Percentiles rank a stretch among this genome's conserved stretches.
These are phyloP conservation scores for Chloebia gouldiae DNA, from an alignment of 2,113 vertebrate genomes.

Conservation along the genomic window DNA sequence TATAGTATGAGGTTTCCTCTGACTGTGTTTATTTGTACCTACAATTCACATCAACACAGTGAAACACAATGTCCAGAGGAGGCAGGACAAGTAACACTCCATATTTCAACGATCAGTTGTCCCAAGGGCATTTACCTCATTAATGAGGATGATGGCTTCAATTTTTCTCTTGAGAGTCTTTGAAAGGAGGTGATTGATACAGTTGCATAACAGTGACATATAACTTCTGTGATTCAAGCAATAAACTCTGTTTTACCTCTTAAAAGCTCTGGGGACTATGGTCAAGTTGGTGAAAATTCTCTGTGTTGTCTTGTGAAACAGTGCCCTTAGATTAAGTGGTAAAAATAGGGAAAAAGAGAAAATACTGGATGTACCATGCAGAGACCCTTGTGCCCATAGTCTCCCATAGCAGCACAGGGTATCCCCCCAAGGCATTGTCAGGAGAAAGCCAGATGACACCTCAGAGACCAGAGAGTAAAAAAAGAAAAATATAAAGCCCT, in stretches of 20 bases:
- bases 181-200: background rate
- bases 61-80: background rate
- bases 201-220: background rate
- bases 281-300: background rate
- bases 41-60: background rate
- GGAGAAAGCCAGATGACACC: background rate
- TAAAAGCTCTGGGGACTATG: background rate
- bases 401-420: accelerated
- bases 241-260: constrained; percentile 6
- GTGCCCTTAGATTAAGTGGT: background rate
- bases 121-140: constrained; percentile 5
- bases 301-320: background rate
- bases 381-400: accelerated
- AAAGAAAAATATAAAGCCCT: background rate
- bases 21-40: background rate
- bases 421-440: accelerated
- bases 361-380: accelerated
- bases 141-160: constrained; percentile 25
- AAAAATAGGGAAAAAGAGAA: background rate
- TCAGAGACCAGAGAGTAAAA: background rate
- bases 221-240: background rate
- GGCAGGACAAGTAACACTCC: background rate
- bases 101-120: background rate
- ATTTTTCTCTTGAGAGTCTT: constrained; percentile 44
- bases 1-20: background rate